Evolutionary conservation across 2,113 vertebrate genomes (phyloP).

Genomic region (Istiophorus platypterus): DNA sequence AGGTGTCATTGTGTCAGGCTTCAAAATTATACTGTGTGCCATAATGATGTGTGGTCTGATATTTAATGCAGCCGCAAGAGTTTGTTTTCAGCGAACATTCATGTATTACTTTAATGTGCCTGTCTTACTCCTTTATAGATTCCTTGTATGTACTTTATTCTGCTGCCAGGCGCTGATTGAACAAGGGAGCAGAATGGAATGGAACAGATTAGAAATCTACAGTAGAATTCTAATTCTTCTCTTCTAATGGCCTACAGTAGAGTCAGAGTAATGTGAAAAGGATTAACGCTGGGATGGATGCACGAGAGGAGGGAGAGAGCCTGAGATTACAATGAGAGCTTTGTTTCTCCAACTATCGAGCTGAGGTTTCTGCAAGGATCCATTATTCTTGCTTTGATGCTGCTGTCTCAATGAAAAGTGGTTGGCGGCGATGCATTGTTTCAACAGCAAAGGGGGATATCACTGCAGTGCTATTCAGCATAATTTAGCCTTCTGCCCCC

Average conservation of each 20-base stretch:
- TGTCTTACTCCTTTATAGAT: slow-evolving; percentile 19
- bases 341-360: slow-evolving; percentile 78
- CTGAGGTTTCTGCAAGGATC: slow-evolving; percentile 74
- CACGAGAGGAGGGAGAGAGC: slow-evolving; percentile 56
- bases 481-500: slow-evolving; percentile 52
- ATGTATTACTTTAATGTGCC: slow-evolving; percentile 3
- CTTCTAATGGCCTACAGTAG: slow-evolving; percentile 75
- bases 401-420: slow-evolving; percentile 76
- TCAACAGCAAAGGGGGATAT: slow-evolving; percentile 69
- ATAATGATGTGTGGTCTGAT: slow-evolving; percentile 4
- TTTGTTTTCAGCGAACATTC: slow-evolving; percentile 27
- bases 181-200: slow-evolving; percentile 32
- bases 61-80: slow-evolving; percentile 6
- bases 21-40: neutral
- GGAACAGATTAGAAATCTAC: slow-evolving; percentile 72
- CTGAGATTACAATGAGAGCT: slow-evolving; percentile 77
- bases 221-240: slow-evolving; percentile 67
- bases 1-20: slow-evolving; percentile 13
- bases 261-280: slow-evolving; percentile 76
- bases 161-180: slow-evolving; percentile 63
- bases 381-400: slow-evolving; percentile 83
- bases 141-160: slow-evolving; percentile 37
- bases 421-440: slow-evolving; percentile 74
- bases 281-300: slow-evolving; percentile 78
- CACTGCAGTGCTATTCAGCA: slow-evolving; percentile 71